Evolutionary conservation across 2,888 invertebrate genomes (phyloP).

Genomic region (Agrochola litura): DNA sequence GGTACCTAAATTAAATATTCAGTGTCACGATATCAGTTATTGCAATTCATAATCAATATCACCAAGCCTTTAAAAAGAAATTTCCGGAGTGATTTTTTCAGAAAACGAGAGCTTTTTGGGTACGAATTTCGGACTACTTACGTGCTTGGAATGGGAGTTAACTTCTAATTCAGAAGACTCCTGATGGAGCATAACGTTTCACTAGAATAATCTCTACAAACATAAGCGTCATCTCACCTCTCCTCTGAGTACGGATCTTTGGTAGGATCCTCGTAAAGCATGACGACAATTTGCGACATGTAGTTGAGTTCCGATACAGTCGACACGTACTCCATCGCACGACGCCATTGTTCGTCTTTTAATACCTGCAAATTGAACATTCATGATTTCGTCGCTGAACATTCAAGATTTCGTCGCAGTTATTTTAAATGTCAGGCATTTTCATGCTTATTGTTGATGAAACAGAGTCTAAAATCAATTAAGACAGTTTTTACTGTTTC

Average conservation of each 20-base stretch:
- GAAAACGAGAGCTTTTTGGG: neutral
- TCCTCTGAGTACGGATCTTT: conserved; percentile 98
- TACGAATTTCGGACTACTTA: neutral
- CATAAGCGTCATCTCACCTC: conserved; percentile 76
- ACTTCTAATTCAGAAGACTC: neutral
- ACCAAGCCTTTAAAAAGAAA: neutral
- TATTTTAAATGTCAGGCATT: neutral
- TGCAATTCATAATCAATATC: neutral
- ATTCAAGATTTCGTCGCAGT: neutral
- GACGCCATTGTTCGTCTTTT: conserved; percentile 99
- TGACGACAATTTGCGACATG: conserved; percentile 99
- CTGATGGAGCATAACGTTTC: neutral
- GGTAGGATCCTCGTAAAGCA: conserved; percentile 99
- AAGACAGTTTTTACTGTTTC: neutral
- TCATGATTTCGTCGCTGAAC: neutral
- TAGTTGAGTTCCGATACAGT: conserved; percentile 99
- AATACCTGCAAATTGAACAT: conserved; percentile 87
- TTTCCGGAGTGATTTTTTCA: neutral
- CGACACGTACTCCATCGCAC: conserved; percentile 99
- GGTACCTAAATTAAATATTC: neutral
- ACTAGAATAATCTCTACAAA: neutral
- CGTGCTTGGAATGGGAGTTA: neutral
- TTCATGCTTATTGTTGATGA: neutral
- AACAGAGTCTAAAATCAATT: neutral
- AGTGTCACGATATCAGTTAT: neutral